Evolutionary conservation across 2,888 invertebrate species (phyloP).

Genomic region (Mythimna vitellina): DNA sequence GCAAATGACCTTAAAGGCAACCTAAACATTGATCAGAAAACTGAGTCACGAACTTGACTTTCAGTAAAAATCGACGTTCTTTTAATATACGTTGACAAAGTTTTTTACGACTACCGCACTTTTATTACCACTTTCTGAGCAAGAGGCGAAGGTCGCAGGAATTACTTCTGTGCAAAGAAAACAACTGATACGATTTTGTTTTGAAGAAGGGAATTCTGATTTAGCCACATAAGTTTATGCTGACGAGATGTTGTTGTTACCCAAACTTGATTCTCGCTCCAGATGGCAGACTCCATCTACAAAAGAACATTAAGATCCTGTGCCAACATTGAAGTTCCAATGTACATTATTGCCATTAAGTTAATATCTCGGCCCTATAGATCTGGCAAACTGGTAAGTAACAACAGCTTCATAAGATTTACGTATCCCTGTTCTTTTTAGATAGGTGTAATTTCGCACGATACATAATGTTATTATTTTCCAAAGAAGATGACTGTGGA

Average conservation of each 20-base stretch:
- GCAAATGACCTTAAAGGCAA: conserved; percentile 9
- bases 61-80: conserved; percentile 47
- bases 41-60: conserved; percentile 35
- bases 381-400: conserved; percentile 22
- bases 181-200: conserved; percentile 39
- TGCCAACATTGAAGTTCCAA: conserved; percentile 26
- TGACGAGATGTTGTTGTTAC: conserved; percentile 8
- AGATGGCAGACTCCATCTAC: conserved; percentile 18
- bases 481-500: background rate
- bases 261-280: conserved; percentile 3
- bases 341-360: conserved; percentile 26
- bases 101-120: conserved; percentile 58
- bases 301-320: background rate
- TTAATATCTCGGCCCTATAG: conserved; percentile 27
- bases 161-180: conserved; percentile 42
- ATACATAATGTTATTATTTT: background rate
- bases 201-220: conserved; percentile 15
- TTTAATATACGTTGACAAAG: conserved; percentile 53
- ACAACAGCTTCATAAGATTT: conserved; percentile 20
- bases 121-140: conserved; percentile 52
- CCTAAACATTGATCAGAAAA: conserved; percentile 24
- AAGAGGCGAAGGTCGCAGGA: conserved; percentile 36
- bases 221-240: conserved; percentile 1
- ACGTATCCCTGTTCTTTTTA: conserved; percentile 20
- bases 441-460: conserved; percentile 11